A percentile compares a stretch with the other conserved stretches of the same genome.
Evolutionary conservation across 2,888 invertebrate genomes (phyloP).

Genomic region (Amiota mariae): DNA sequence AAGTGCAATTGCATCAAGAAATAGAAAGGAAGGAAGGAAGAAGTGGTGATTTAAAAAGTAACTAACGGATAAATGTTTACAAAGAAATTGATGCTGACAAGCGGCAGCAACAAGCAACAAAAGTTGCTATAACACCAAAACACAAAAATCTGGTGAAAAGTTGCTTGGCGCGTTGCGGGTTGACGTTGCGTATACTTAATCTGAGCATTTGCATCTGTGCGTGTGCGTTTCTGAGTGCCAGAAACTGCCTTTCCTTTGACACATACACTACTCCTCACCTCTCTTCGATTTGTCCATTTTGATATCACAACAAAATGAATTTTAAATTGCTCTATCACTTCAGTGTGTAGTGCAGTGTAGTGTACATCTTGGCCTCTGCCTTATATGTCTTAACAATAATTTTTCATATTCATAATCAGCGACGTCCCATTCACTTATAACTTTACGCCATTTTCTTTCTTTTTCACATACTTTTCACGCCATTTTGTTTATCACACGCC

Average conservation of each 20-base stretch:
- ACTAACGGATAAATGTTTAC: constrained; percentile 58
- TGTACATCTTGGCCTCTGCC: constrained; percentile 34
- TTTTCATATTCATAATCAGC: constrained; percentile 68
- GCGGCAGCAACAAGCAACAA: constrained; percentile 45
- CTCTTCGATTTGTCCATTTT: not conserved
- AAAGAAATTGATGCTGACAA: constrained; percentile 65
- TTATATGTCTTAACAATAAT: constrained; percentile 68
- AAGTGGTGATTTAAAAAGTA: constrained; percentile 33
- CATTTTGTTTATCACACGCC: constrained; percentile 7
- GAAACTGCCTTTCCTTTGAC: not conserved
- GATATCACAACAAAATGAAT: not conserved
- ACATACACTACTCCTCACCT: not conserved
- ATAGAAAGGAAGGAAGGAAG: no score
- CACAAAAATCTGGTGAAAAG: not conserved
- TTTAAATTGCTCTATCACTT: not conserved
- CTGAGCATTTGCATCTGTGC: constrained; percentile 52
- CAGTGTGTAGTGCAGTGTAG: not conserved
- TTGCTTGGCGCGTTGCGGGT: constrained; percentile 23
- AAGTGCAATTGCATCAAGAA: not conserved
- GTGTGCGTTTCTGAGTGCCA: constrained; percentile 48
- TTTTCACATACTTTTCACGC: constrained; percentile 30
- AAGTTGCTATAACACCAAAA: constrained; percentile 39
- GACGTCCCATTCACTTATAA: no score
- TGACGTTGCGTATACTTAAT: constrained; percentile 65
- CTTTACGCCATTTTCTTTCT: constrained; percentile 19